Conservation (phyloP, 2,888 invertebrate genomes). For the Phlogophora meticulosa region DNA sequence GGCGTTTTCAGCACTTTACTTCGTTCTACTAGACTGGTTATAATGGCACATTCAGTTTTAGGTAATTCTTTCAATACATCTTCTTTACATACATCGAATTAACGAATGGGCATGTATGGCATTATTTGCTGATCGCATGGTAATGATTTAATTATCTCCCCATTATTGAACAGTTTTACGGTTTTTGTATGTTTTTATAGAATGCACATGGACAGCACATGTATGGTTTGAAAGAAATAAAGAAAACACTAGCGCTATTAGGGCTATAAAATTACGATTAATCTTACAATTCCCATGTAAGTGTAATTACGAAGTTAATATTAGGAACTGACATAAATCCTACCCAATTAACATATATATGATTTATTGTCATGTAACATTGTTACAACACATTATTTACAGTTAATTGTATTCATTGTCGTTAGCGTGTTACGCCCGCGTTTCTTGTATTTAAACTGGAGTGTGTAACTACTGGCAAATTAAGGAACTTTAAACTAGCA, state of each 20-base stretch:
- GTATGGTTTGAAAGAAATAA: too few relatives aligned
- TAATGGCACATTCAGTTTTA: constrained; percentile 26
- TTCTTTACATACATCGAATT: constrained; percentile 5
- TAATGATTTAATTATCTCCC: constrained; percentile 16
- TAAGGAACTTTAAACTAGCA: too few relatives aligned
- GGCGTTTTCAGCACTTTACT: constrained; percentile 17
- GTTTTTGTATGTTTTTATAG: not conserved
- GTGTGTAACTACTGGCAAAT: too few relatives aligned
- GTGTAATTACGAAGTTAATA: too few relatives aligned
- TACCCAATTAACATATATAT: too few relatives aligned
- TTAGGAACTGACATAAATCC: too few relatives aligned
- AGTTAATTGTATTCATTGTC: constrained; percentile 25
- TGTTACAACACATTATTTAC: constrained; percentile 10
- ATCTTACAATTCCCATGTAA: too few relatives aligned
- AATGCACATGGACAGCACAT: not conserved
- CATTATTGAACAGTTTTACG: not conserved
- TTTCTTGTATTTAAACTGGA: too few relatives aligned
- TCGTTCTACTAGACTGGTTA: constrained; percentile 29
- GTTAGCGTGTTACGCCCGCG: too few relatives aligned
- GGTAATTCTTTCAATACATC: not conserved
- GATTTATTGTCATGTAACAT: constrained; percentile 3
- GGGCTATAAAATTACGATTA: too few relatives aligned
- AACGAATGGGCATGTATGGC: constrained; percentile 8
- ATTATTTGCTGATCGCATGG: constrained; percentile 18
- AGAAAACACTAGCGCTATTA: too few relatives aligned